Evolutionary conservation across 2,113 vertebrate species (phyloP).

Genomic region (Poecilia latipinna): DNA sequence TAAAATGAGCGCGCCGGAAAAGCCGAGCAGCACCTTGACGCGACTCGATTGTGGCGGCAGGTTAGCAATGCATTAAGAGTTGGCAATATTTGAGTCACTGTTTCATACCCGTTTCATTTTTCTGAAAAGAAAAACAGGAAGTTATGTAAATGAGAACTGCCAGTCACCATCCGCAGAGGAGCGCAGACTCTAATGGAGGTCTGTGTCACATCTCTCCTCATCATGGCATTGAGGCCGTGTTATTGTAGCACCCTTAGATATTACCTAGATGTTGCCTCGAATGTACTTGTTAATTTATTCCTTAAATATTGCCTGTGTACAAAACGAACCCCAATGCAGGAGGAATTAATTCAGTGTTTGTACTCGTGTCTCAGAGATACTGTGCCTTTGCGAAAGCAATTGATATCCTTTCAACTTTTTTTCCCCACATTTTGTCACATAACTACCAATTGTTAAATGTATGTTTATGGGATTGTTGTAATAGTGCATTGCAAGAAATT

Average conservation of each 20-base stretch:
- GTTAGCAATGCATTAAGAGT: not conserved
- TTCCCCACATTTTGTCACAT: too few relatives aligned
- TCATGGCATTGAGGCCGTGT: not conserved
- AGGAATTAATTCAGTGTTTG: too few relatives aligned
- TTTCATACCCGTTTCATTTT: not conserved
- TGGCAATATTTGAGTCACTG: not conserved
- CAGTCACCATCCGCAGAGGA: not conserved
- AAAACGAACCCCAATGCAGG: too few relatives aligned
- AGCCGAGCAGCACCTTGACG: not conserved
- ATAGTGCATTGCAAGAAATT: too few relatives aligned
- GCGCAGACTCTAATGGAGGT: not conserved
- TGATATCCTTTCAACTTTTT: too few relatives aligned
- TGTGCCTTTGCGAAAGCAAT: too few relatives aligned
- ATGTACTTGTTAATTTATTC: not conserved
- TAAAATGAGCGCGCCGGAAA: not conserved
- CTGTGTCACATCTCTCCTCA: not conserved
- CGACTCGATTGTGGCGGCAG: not conserved
- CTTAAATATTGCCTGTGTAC: not conserved
- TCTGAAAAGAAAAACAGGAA: not conserved
- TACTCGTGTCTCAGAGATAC: too few relatives aligned
- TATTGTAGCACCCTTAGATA: not conserved
- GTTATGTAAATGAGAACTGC: not conserved
- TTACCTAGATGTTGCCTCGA: not conserved
- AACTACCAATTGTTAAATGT: too few relatives aligned
- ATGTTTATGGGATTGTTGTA: too few relatives aligned